Conservation (phyloP, 2,113 vertebrate species). For the Boulengeromyrus knoepffleri region DNA sequence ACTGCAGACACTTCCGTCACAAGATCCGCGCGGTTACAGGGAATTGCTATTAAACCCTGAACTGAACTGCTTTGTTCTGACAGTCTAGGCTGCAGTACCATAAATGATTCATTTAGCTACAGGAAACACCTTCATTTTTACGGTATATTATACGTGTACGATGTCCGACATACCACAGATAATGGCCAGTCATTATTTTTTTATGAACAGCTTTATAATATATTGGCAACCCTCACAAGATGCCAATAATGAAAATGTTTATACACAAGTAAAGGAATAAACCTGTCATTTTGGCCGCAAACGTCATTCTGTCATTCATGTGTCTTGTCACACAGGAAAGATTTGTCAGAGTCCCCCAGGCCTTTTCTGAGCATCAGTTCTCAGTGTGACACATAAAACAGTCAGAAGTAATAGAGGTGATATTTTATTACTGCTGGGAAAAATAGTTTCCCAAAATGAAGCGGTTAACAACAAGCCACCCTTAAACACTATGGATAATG, state of each 20-base stretch:
- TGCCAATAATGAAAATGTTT: neutral
- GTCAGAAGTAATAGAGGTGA: neutral
- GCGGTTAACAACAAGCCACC: neutral
- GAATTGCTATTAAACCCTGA: neutral
- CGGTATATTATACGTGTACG: neutral
- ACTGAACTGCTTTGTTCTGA: neutral
- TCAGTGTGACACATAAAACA: neutral
- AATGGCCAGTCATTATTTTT: neutral
- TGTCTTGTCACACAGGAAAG: neutral
- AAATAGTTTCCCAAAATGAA: neutral
- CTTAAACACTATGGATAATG: neutral
- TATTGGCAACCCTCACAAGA: neutral
- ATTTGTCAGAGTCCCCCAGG: neutral
- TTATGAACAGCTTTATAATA: neutral
- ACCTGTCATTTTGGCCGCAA: neutral
- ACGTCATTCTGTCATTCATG: constrained; percentile 5
- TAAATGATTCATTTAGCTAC: neutral
- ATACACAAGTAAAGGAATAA: constrained; percentile 1
- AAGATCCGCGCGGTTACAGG: neutral
- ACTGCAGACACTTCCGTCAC: neutral
- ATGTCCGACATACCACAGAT: neutral
- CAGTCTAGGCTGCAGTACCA: neutral
- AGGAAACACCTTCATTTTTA: neutral
- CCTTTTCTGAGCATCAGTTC: neutral
- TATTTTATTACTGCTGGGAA: neutral